phyloP scores from a whole-genome alignment of 1,140 invertebrate species.

The Trichoplusia ni region DNA sequence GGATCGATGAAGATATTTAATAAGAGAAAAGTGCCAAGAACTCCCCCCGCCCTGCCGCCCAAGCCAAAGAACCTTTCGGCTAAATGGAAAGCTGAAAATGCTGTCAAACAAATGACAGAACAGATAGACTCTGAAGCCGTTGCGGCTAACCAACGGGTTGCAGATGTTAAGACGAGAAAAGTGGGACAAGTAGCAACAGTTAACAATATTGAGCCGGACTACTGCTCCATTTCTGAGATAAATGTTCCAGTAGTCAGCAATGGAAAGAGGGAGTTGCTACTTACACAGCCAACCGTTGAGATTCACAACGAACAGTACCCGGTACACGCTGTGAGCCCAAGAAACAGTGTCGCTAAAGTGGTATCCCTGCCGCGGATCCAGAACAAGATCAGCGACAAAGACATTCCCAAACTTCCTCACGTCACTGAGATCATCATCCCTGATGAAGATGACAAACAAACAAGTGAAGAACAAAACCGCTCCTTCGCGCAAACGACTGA shows the following conservation, averaged over 20 bases:
- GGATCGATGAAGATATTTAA: conserved; percentile 77
- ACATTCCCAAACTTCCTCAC: conserved; percentile 84
- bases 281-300: conserved; percentile 79
- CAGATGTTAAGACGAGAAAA: conserved; percentile 81
- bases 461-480: conserved; percentile 59
- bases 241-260: conserved; percentile 83
- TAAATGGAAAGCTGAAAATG: conserved; percentile 82
- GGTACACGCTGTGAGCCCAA: conserved; percentile 62
- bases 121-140: conserved; percentile 84
- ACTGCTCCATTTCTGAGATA: conserved; percentile 85
- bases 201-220: conserved; percentile 82
- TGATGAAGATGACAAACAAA: conserved; percentile 82
- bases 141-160: conserved; percentile 84
- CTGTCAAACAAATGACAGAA: conserved; percentile 68
- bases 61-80: conserved; percentile 86
- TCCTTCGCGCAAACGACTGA: conserved; percentile 61
- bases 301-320: conserved; percentile 79
- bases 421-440: conserved; percentile 85
- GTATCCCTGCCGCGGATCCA: conserved; percentile 74
- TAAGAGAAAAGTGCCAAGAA: conserved; percentile 83
- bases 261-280: conserved; percentile 78
- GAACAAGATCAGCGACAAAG: conserved; percentile 80
- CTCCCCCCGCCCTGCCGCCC: conserved; percentile 86
- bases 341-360: conserved; percentile 75
- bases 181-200: conserved; percentile 76